Percentiles rank a stretch among this genome's conserved stretches.
These are phyloP conservation scores for Brachypodius melanocephalos DNA, from an alignment of 2,113 vertebrate species.

Conservation along the genomic window DNA sequence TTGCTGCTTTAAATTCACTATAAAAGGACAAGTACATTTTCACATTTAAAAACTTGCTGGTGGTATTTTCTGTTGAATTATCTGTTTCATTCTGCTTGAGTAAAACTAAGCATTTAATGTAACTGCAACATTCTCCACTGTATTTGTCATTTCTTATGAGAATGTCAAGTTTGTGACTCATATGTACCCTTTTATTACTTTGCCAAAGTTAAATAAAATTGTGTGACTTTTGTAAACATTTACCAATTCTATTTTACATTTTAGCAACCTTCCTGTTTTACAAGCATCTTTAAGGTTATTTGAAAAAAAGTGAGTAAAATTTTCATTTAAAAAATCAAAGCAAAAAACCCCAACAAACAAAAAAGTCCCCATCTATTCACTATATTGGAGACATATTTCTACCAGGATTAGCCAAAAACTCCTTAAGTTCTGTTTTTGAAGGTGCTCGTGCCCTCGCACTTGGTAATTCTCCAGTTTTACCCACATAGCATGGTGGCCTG, in stretches of 20 bases:
- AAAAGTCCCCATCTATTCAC: background rate
- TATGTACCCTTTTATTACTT: constrained; percentile 63
- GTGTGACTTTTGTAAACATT: constrained; percentile 61
- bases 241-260: background rate
- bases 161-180: constrained; percentile 46
- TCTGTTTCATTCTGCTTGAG: constrained; percentile 41
- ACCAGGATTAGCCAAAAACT: background rate
- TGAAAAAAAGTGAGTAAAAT: background rate
- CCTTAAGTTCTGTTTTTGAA: background rate
- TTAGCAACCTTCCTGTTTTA: background rate
- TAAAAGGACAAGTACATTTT: background rate
- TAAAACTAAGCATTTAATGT: constrained; percentile 59
- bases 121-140: constrained; percentile 64
- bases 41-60: background rate
- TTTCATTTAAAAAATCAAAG: background rate
- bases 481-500: background rate
- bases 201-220: constrained; percentile 64
- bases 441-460: background rate
- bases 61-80: constrained; percentile 51
- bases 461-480: background rate
- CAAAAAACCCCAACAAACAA: background rate
- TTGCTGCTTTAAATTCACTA: constrained; percentile 55
- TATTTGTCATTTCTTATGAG: constrained; percentile 39
- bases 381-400: background rate
- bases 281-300: background rate